phyloP scores from a whole-genome alignment of 1,140 invertebrate genomes.

The Schlechtendalia chinensis region DNA sequence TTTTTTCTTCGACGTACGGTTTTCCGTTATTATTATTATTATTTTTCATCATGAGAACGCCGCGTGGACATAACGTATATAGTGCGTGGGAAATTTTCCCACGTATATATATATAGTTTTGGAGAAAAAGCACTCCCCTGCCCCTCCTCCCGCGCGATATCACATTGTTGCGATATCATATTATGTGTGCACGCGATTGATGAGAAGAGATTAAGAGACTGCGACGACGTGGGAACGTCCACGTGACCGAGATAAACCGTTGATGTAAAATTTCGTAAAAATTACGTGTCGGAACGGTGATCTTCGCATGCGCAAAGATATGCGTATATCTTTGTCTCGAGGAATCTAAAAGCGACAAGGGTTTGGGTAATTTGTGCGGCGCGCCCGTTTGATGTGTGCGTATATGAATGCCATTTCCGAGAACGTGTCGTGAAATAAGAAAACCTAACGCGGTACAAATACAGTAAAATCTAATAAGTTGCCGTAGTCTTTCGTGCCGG shows the following conservation, averaged over 20 bases:
- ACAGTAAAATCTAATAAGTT: neutral
- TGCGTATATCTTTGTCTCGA: neutral
- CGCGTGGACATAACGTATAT: neutral
- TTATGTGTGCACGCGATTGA: neutral
- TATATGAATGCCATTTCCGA: neutral
- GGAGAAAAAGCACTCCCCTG: neutral
- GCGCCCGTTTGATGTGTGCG: neutral
- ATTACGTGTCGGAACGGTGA: neutral
- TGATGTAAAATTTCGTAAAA: conserved; percentile 33
- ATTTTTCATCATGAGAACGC: neutral
- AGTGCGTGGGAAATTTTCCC: conserved; percentile 19
- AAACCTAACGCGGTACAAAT: neutral
- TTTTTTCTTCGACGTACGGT: neutral
- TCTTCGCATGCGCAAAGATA: neutral
- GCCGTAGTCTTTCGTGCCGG: neutral
- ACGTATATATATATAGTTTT: neutral
- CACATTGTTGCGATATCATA: neutral
- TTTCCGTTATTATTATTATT: neutral
- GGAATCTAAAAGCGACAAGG: neutral
- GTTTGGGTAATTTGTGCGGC: conserved; percentile 10
- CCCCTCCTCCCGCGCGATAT: neutral
- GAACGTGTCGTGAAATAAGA: conserved; percentile 8
- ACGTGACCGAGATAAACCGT: conserved; percentile 17
- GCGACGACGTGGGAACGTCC: neutral
- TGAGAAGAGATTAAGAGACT: conserved; percentile 4